A percentile compares a stretch with the other conserved stretches of the same genome.
Evolutionary conservation across 2,888 invertebrate species (phyloP).

Genomic region (Crossocerus cetratus): DNA sequence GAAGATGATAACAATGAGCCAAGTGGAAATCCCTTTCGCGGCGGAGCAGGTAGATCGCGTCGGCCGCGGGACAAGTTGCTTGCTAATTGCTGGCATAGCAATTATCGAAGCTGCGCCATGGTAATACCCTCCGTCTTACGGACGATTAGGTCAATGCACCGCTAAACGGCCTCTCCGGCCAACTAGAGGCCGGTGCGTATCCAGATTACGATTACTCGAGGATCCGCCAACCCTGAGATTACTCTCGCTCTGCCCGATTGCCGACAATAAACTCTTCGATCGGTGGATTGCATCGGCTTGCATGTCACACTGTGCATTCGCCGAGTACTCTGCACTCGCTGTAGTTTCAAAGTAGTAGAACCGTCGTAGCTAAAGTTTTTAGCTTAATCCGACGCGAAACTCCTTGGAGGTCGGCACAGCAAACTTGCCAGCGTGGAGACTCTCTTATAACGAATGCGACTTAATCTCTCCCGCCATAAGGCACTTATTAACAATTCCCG

Average conservation of each 20-base stretch:
- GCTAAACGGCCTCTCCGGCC: slow-evolving; percentile 24
- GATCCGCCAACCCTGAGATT: slow-evolving; percentile 31
- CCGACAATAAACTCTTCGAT: too few relatives aligned
- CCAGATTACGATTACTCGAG: slow-evolving; percentile 43
- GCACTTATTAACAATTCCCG: too few relatives aligned
- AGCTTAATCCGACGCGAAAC: too few relatives aligned
- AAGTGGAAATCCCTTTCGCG: neutral
- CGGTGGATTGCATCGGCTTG: neutral
- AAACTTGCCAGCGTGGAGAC: too few relatives aligned
- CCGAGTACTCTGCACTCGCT: too few relatives aligned
- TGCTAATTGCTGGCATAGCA: slow-evolving; percentile 43
- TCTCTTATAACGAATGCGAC: neutral
- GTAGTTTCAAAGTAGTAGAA: too few relatives aligned
- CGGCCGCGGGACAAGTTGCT: slow-evolving; percentile 1
- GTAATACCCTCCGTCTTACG: slow-evolving; percentile 33
- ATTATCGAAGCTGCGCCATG: slow-evolving; percentile 47
- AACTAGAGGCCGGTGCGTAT: slow-evolving; percentile 22
- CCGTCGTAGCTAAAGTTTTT: too few relatives aligned
- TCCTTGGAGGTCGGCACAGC: too few relatives aligned
- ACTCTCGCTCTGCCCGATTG: slow-evolving; percentile 7
- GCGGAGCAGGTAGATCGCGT: neutral
- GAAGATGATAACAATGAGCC: slow-evolving; percentile 9
- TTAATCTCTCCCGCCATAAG: too few relatives aligned
- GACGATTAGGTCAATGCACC: slow-evolving; percentile 47
- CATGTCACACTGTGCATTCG: neutral